These are phyloP conservation scores for Heliconius erato DNA, from an alignment of 2,888 invertebrate genomes.

Conservation along the genomic window DNA sequence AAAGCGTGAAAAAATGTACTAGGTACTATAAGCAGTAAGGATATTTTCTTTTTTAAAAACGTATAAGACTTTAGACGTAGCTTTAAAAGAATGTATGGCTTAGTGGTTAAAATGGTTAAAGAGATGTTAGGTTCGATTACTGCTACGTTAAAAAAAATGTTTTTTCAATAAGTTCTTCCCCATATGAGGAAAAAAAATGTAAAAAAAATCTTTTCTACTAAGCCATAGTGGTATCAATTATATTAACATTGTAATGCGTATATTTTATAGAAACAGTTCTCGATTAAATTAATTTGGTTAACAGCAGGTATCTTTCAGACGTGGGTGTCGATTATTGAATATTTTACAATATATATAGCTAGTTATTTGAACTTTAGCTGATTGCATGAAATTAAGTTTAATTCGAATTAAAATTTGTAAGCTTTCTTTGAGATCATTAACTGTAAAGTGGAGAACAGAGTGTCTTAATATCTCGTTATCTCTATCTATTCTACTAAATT, in stretches of 20 bases:
- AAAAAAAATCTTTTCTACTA: neutral
- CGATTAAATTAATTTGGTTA: conserved; percentile 7
- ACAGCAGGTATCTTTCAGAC: conserved; percentile 8
- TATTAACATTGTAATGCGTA: conserved; percentile 17
- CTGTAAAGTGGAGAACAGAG: too few species aligned
- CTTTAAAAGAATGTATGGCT: too few species aligned
- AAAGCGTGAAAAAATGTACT: neutral
- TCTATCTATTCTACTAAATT: too few species aligned
- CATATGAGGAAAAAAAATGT: neutral
- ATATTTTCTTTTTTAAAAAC: too few species aligned
- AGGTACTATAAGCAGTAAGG: too few species aligned
- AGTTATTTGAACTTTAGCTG: neutral
- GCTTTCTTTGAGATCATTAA: too few species aligned
- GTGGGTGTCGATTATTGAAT: conserved; percentile 12
- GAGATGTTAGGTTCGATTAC: neutral
- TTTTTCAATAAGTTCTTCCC: too few species aligned
- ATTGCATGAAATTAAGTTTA: neutral
- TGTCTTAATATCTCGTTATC: too few species aligned
- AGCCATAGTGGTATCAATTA: neutral
- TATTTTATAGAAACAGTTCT: neutral
- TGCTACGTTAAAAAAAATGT: too few species aligned
- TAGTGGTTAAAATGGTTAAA: too few species aligned
- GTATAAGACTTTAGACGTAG: too few species aligned
- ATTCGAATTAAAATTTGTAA: too few species aligned
- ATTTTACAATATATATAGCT: neutral